These are phyloP conservation scores for Ploceus nigricollis DNA, from an alignment of 2,113 vertebrate genomes.

Conservation along the genomic window DNA sequence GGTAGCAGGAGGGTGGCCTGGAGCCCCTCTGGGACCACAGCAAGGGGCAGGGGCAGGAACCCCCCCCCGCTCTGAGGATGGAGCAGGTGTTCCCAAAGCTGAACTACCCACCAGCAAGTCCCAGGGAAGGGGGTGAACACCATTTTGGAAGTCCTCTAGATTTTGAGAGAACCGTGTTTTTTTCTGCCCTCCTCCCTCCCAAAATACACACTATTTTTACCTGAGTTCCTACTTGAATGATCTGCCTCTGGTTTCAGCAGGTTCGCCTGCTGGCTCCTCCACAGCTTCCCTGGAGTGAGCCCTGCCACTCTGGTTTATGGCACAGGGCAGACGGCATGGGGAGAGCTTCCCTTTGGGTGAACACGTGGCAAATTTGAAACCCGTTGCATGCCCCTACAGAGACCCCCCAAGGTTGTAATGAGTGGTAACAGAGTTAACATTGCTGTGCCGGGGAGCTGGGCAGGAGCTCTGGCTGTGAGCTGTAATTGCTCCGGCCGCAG, in stretches of 20 bases:
- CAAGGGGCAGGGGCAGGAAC: not conserved
- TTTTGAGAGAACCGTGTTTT: not conserved
- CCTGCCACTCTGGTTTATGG: not conserved
- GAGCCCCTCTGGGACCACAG: not conserved
- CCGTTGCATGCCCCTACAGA: not conserved
- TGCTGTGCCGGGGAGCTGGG: not conserved
- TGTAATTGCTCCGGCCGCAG: fast-evolving
- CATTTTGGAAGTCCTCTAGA: not conserved
- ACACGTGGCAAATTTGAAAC: not conserved
- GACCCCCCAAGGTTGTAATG: fast-evolving
- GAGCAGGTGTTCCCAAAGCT: not conserved
- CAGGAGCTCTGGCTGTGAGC: not conserved
- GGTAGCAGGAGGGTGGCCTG: not conserved
- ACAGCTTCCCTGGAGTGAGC: fast-evolving
- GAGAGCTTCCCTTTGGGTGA: not conserved
- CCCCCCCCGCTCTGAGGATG: not conserved
- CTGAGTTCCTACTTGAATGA: not conserved
- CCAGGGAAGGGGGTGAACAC: fast-evolving
- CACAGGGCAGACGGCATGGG: fast-evolving
- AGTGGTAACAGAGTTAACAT: not conserved
- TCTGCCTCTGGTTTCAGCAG: not conserved
- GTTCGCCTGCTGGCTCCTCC: not conserved
- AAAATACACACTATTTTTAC: not conserved
- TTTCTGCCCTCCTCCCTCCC: not conserved
- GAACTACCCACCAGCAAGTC: not conserved